Base-by-base conservation (phyloP, 2,888 invertebrate genomes). In the Adelognathus sp. region DNA sequence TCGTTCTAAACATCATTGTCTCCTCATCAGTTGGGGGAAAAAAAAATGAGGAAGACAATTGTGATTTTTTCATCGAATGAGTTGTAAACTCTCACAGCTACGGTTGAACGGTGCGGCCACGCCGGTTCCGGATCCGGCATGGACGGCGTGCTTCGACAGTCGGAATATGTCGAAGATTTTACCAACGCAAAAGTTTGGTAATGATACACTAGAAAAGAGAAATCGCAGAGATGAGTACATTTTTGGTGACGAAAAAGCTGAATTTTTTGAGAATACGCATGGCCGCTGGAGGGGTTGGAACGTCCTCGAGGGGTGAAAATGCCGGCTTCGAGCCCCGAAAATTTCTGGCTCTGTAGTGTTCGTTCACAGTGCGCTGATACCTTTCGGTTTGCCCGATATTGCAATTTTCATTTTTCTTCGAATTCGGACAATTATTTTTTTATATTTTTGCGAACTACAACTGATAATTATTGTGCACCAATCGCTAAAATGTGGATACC, bases 241-340 rank as follows among this genome's bases (percentile, higher is more conserved):
- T 4, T 24, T 5, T 21, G 21, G n/a, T 14, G 39, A 21, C 1
- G 50, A 46, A 50, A 50, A 50, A 50, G 21, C 50, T 21, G 24
- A 21, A 50, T 21, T 24, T 67, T 63, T 41, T 69, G 50, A 66
- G 66, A 61, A 60, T 82, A 86, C 84, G 85, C 86, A 86, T 86
- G 86, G 86, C 84, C 82, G 84, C 85, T 86, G 83, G 76, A 79
- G 72, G 33, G 54, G 67, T 80, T n/a, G n/a, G n/a, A n/a, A 80
- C 81, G 78, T 85, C 66, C 74, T 84, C 80, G 82, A 16, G 11
- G 46, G 46, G 46, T 18, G 84, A 83, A 85, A 85, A 85, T 85
- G 85, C 83, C 85, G 85, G 83, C 84, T 63, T 79, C 64, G 71
- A 21, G 21, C 24, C 50, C 21, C 21, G 24, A 50, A 50, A 24